phyloP scores from a whole-genome alignment of 2,888 invertebrate species.

The Idaea dimidiata region DNA sequence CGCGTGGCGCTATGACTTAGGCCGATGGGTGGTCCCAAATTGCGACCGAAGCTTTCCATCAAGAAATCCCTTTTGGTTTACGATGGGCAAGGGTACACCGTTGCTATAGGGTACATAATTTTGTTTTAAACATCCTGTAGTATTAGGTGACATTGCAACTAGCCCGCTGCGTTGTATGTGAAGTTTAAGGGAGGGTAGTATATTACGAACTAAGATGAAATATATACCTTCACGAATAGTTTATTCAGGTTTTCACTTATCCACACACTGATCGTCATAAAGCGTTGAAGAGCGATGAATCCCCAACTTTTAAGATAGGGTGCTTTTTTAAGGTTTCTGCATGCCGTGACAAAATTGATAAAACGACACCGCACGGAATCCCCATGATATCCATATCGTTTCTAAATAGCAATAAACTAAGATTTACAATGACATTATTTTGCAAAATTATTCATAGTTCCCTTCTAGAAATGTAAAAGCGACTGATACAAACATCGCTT shows the following conservation, averaged over 20 bases:
- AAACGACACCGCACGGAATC: not conserved
- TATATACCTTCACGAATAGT: no score
- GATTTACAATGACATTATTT: not conserved
- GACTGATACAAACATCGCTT: conserved; percentile 1
- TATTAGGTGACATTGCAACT: no score
- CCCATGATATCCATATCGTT: not conserved
- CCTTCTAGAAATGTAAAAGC: not conserved
- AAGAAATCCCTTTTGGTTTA: no score
- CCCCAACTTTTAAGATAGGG: not conserved
- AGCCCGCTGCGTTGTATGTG: no score
- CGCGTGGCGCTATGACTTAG: no score
- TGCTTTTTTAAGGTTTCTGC: not conserved
- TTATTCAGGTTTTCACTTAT: not conserved
- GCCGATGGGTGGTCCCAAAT: no score
- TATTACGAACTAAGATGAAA: no score
- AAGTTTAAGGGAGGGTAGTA: no score
- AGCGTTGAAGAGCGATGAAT: not conserved
- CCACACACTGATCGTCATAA: not conserved
- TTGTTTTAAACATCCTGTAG: no score
- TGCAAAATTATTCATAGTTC: not conserved
- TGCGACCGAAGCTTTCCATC: no score
- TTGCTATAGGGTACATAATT: no score
- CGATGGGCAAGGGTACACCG: no score
- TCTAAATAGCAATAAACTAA: not conserved
- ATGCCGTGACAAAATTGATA: not conserved